These are phyloP conservation scores for Sphaeridia pumilis DNA, from an alignment of 2,888 invertebrate species.

Conservation along the genomic window DNA sequence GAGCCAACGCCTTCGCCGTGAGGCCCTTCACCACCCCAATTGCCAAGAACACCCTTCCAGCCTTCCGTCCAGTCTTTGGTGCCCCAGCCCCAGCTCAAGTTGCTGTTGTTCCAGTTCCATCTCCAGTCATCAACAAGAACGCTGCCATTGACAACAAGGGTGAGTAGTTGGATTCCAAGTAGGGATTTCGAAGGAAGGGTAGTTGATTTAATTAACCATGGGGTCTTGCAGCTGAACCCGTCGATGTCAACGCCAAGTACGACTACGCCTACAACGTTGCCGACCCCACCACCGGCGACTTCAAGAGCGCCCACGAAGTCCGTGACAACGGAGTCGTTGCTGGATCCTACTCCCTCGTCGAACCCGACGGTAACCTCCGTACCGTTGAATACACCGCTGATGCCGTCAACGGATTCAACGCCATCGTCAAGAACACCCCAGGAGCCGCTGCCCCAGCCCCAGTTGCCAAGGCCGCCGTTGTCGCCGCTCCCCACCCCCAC, in stretches of 20 bases:
- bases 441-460: constrained; percentile 5
- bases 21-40: too few species aligned
- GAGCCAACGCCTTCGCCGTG: too few species aligned
- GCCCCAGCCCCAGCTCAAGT: not conserved
- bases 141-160: not conserved
- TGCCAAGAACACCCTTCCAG: not conserved
- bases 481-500: not conserved
- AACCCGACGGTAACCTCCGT: constrained; percentile 60
- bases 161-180: not conserved
- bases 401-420: constrained; percentile 60
- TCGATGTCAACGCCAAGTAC: constrained; percentile 50
- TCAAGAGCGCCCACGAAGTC: constrained; percentile 58
- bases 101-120: not conserved
- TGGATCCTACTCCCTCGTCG: constrained; percentile 59
- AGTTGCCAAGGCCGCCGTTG: not conserved
- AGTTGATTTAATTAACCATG: not conserved
- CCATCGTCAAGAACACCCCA: constrained; percentile 48
- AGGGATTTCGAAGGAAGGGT: not conserved
- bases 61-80: not conserved
- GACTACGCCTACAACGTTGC: constrained; percentile 63
- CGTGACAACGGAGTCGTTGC: constrained; percentile 58
- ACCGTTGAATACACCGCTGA: constrained; percentile 62
- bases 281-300: constrained; percentile 58
- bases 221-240: not conserved
- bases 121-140: too few species aligned